Evolutionary conservation across 1,140 invertebrate genomes (phyloP), one percentile per base, ranked within the genome.

Genomic region (Anthonomus grandis): DNA sequence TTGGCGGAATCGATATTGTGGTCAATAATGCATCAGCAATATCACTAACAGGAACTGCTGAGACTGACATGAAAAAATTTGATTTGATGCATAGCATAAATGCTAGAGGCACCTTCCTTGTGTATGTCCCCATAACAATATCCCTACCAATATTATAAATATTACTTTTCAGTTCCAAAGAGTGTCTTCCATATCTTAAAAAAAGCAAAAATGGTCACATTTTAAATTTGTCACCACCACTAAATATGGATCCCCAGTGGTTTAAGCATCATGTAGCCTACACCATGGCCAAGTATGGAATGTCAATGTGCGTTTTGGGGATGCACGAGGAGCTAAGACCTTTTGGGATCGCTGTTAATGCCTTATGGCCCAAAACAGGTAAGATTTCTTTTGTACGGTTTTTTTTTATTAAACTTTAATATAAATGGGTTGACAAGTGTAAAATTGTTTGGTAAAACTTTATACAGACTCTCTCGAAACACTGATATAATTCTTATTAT

Each of bases 1-100:
- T 99, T 79, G 96, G 96, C 42, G 93, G 94, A 3, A 97, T 98
- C 68, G 96, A 98, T 72, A 90, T 98, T 61, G 66, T 95, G 5
- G 77, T 98, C 3, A 98, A 98, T 74, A 98, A 98, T 82, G 95
- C 95, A 0, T 96, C 93, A 68, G 96, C 97, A 13, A 99, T 99
- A 65, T 89, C 86, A 17, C 78, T 99, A 17, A 95, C 94, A 0
- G 81, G 80, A 10, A 98, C 96, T 0, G 70, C 82, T 3, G 76
- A 85, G 1, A 97, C 95, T 0, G 86, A 93, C 15, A 98, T 98
- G 95, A 99, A 99, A 76, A 81, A 81, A 75, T 97, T 93, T 68
- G 94, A 97, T 74, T 76, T 97, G 13, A 97, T 97, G 94, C 87
- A 97, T 68, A 81, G 83, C 51, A 87, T 97, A 52, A 97, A 97